A percentile compares a stretch with the other conserved stretches of the same genome.
phyloP scores from a whole-genome alignment of 2,797 vertebrate genomes.

The Paratrypauchen microcephalus region DNA sequence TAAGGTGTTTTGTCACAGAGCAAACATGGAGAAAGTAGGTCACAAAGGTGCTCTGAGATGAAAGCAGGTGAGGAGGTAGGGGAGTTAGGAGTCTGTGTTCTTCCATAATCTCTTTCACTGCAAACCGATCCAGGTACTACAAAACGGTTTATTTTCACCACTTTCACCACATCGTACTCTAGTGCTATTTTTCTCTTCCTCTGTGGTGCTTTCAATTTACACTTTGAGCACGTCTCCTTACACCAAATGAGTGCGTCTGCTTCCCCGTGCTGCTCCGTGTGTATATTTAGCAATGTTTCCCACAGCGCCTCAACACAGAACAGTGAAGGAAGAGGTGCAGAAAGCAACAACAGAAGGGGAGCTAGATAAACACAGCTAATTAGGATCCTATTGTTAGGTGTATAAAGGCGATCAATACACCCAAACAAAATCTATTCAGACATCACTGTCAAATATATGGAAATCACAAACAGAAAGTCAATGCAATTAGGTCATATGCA shows the following conservation, averaged over 20 bases:
- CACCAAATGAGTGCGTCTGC: conserved; percentile 57
- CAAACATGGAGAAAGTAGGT: conserved; percentile 72
- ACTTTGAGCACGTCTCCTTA: conserved; percentile 52
- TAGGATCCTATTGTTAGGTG: conserved; percentile 76
- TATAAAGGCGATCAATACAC: conserved; percentile 54
- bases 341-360: conserved; percentile 64
- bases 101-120: conserved; percentile 19
- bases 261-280: conserved; percentile 49
- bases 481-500: conserved; percentile 62
- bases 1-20: conserved; percentile 54
- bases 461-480: conserved; percentile 26
- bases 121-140: conserved; percentile 28
- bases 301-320: conserved; percentile 56
- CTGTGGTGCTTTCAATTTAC: conserved; percentile 50
- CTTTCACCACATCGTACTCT: conserved; percentile 40
- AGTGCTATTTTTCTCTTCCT: conserved; percentile 50
- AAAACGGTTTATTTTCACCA: conserved; percentile 5
- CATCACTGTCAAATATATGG: conserved; percentile 35
- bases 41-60: conserved; percentile 67
- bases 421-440: conserved; percentile 57
- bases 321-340: conserved; percentile 53
- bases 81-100: conserved; percentile 36
- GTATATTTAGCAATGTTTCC: conserved; percentile 78
- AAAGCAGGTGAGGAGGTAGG: conserved; percentile 35
- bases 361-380: conserved; percentile 76